Evolutionary conservation across 2,797 vertebrate species (phyloP), one percentile per base, ranked within the genome.

Genomic region (Sebastes reedi): DNA sequence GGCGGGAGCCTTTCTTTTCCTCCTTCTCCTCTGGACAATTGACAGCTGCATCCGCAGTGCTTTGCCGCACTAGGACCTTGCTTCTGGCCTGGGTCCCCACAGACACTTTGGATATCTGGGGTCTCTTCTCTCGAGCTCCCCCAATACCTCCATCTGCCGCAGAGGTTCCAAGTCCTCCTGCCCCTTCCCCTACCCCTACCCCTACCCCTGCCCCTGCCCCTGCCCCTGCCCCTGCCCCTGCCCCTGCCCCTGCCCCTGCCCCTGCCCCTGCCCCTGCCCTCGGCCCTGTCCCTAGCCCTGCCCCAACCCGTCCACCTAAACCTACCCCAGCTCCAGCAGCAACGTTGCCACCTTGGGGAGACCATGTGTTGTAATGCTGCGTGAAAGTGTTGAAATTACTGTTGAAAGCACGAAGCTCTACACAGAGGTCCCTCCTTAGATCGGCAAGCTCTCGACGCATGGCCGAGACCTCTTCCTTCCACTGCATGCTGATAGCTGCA

Each of bases 351-450:
- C 86, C 94, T 79, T 95, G 95, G 8, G 95, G 96, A 62, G 96
- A 96, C 96, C 96, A 96, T 10, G 95, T 96, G 86, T 96, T 96
- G 86, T 96, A 96, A 90, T 95, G 95, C 83, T 96, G 94, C 0
- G 96, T 95, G 70, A 96, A 96, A 29, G 92, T 94, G 77, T 95
- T 96, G 67, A 96, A 96, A 86, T 96, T 95, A 77, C 91, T 96
- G 90, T 96, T 96, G 83, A 96, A 96, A 81, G 96, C 95, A 73
- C 95, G 93, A 10, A 96, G 95, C 77, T 96, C 96, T 74, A 92
- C 93, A 81, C 96, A 96, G 34, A 96, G 94, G 87, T 96, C 96
- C 75, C 92, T 93, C 79, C 96, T 90, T 59, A 96, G 95, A 16
- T 96, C 95, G 2, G 96, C 93, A 20, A 96, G 88, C 84, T 96